Percentiles rank a stretch among this genome's conserved stretches.
Evolutionary conservation across 2,113 vertebrate species (phyloP).

Genomic region (Myodes glareolus): DNA sequence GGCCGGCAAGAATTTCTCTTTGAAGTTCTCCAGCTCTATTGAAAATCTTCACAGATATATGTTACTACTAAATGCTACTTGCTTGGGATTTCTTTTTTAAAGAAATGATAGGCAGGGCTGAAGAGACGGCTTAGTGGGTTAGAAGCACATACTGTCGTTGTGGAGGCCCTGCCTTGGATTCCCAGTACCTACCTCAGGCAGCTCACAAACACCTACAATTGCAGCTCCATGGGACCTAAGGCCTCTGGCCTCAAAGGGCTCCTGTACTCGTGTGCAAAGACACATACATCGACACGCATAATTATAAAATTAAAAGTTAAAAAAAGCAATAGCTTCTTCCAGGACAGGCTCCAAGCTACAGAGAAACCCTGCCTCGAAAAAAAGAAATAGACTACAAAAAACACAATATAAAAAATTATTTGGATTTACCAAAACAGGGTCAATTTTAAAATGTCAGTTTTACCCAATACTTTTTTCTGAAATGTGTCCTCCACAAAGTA

Average conservation of each 20-base stretch:
- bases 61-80: constrained; percentile 47
- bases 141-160: no score
- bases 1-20: constrained; percentile 52
- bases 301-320: background rate
- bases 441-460: constrained; percentile 80
- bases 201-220: background rate
- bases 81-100: constrained; percentile 26
- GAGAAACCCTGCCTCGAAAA: background rate
- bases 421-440: constrained; percentile 39
- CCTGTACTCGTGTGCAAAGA: background rate
- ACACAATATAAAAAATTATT: background rate
- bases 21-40: constrained; percentile 28
- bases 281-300: background rate
- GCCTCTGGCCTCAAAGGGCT: background rate
- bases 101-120: background rate
- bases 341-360: no score
- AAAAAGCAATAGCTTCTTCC: no score
- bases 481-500: constrained; percentile 57
- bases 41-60: constrained; percentile 46
- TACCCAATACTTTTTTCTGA: constrained; percentile 66
- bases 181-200: background rate
- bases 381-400: constrained; percentile 52
- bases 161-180: background rate
- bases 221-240: background rate
- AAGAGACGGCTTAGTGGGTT: background rate